A percentile compares a stretch with the other conserved stretches of the same genome.
These are phyloP conservation scores for Cinara cedri DNA, from an alignment of 2,888 invertebrate species.

Conservation along the genomic window DNA sequence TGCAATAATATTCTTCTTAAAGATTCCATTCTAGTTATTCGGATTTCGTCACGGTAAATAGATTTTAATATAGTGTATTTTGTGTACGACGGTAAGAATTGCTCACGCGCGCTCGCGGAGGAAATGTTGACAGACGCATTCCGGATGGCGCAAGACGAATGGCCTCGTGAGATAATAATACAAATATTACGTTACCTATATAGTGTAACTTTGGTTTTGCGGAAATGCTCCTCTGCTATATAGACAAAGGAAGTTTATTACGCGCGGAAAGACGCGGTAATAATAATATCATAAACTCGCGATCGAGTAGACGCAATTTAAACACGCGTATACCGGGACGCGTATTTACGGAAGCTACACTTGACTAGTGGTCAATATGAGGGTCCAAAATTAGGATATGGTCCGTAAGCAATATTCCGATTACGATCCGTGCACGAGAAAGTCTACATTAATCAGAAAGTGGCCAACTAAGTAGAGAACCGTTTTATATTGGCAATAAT, in stretches of 20 bases:
- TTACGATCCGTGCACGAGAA: no score
- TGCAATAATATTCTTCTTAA: no score
- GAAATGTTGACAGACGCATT: conserved; percentile 28
- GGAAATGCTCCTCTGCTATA: background rate
- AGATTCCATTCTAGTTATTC: no score
- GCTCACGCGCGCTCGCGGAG: background rate
- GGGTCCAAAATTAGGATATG: no score
- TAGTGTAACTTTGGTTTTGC: background rate
- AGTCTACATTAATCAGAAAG: no score
- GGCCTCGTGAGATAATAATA: conserved; percentile 18
- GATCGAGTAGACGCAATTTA: conserved; percentile 20
- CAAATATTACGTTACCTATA: background rate
- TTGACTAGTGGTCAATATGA: no score
- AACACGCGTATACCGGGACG: background rate
- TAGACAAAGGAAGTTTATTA: conserved; percentile 23
- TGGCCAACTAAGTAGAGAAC: no score
- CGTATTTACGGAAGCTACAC: no score
- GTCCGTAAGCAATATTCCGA: no score
- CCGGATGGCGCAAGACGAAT: conserved; percentile 40
- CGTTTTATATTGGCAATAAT: no score
- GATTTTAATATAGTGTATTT: no score
- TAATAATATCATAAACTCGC: conserved; percentile 5
- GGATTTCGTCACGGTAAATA: no score
- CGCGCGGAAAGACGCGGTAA: conserved; percentile 10
- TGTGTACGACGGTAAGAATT: background rate